phyloP scores from a whole-genome alignment of 2,888 invertebrate genomes.

The Vanessa cardui region DNA sequence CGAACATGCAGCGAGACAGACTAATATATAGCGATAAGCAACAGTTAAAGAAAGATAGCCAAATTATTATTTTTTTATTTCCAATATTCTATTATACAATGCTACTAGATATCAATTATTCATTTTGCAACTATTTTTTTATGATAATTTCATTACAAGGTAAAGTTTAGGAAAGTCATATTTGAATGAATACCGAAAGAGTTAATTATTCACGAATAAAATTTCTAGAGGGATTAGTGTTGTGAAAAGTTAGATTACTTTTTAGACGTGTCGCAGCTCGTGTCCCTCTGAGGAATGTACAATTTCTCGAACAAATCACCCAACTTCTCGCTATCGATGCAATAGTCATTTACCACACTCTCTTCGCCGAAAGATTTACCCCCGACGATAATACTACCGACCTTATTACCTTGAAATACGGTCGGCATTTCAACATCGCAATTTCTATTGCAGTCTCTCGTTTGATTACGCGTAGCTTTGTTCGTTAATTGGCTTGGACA shows the following conservation, averaged over 20 bases:
- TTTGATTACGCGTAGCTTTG: conserved; percentile 53
- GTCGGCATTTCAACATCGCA: conserved; percentile 57
- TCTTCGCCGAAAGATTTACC: conserved; percentile 60
- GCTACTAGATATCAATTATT: too few relatives aligned
- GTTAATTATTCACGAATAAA: conserved; percentile 5
- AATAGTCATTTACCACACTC: conserved; percentile 56
- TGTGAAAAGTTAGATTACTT: conserved; percentile 9
- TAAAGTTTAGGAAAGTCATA: neutral
- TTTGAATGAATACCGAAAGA: neutral
- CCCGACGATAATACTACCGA: conserved; percentile 50
- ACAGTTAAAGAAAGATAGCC: too few relatives aligned
- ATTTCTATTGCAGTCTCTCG: conserved; percentile 47
- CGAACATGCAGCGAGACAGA: too few relatives aligned
- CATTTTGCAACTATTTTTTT: neutral
- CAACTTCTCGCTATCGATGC: conserved; percentile 64
- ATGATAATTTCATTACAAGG: neutral
- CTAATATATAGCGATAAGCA: too few relatives aligned
- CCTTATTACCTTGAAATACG: conserved; percentile 55
- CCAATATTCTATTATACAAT: neutral
- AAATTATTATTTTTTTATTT: neutral
- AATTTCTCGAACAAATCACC: conserved; percentile 68
- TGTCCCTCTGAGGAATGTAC: conserved; percentile 70
- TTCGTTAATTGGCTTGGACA: conserved; percentile 49
- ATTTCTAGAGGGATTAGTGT: neutral
- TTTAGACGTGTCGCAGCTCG: conserved; percentile 41